Evolutionary conservation across 2,113 vertebrate genomes (phyloP), one percentile per base, ranked within the genome.

Genomic region (Datnioides undecimradiatus): DNA sequence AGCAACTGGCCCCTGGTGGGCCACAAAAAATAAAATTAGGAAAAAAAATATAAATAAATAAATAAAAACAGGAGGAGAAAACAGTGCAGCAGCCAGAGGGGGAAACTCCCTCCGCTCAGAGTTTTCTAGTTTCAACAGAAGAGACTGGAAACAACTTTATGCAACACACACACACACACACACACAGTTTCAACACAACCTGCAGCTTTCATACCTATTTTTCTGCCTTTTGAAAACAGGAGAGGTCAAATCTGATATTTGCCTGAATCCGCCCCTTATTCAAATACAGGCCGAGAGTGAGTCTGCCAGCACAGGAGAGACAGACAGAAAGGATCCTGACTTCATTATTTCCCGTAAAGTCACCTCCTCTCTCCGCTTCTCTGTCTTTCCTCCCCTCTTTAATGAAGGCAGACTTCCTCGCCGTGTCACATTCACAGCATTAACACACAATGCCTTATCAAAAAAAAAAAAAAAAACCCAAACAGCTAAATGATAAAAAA

Each of bases 401-500:
- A n/a, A n/a, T n/a, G n/a, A n/a, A n/a, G n/a, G n/a, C n/a, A n/a
- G n/a, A n/a, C n/a, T n/a, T n/a, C n/a, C n/a, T n/a, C n/a, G n/a
- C n/a, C n/a, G n/a, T n/a, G n/a, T n/a, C n/a, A 73, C 71, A 40
- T 11, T 69, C n/a, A 73, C 25, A 23, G n/a, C 8, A 81, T 88
- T 82, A 72, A 45, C 83, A 87, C 27, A 83, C 73, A 90, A 57
- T 51, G 71, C 2, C 45, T 80, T 55, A 74, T 82, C 62, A 80
- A 51, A 57, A n/a, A n/a, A n/a, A n/a, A n/a, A n/a, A n/a, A n/a
- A n/a, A n/a, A n/a, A n/a, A n/a, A n/a, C n/a, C n/a, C n/a, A n/a
- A 81, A 52, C 38, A 7, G 29, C 8, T 2, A 46, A 2, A 29
- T 68, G 41, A 70, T 48, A 2, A 5, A n/a, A 21, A 5, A 7